Evolutionary conservation across 1,140 invertebrate genomes (phyloP).

Genomic region (Meteorus sp.): DNA sequence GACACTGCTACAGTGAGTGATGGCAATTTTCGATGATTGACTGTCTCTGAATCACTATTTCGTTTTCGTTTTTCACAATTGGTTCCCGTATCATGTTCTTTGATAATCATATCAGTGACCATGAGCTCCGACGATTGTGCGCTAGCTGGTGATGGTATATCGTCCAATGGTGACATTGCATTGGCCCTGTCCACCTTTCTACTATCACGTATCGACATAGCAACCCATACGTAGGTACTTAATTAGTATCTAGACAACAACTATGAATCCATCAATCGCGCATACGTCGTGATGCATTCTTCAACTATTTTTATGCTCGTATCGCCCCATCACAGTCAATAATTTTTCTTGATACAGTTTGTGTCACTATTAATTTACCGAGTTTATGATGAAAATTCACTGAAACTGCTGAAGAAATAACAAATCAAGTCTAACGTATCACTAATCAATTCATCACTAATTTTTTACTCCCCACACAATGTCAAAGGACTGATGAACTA

Average conservation of each 20-base stretch:
- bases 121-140: slow-evolving; percentile 52
- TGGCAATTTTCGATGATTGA: slow-evolving; percentile 56
- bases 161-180: slow-evolving; percentile 54
- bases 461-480: too few species aligned
- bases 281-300: too few species aligned
- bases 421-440: too few species aligned
- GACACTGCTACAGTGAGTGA: slow-evolving; percentile 35
- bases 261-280: too few species aligned
- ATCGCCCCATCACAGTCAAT: too few species aligned
- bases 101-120: slow-evolving; percentile 52
- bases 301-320: too few species aligned
- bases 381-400: too few species aligned
- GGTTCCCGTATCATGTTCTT: slow-evolving; percentile 42
- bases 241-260: slow-evolving; percentile 3
- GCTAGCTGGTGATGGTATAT: slow-evolving; percentile 51
- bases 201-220: slow-evolving; percentile 48
- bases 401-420: too few species aligned
- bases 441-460: too few species aligned
- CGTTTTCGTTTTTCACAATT: slow-evolving; percentile 41
- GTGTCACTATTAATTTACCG: too few species aligned
- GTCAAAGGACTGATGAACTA: too few species aligned
- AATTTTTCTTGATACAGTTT: too few species aligned
- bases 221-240: slow-evolving; percentile 5
- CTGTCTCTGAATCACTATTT: slow-evolving; percentile 52
- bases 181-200: slow-evolving; percentile 39